Evolutionary conservation across 2,888 invertebrate genomes (phyloP).

Genomic region (Leistus spinibarbis): DNA sequence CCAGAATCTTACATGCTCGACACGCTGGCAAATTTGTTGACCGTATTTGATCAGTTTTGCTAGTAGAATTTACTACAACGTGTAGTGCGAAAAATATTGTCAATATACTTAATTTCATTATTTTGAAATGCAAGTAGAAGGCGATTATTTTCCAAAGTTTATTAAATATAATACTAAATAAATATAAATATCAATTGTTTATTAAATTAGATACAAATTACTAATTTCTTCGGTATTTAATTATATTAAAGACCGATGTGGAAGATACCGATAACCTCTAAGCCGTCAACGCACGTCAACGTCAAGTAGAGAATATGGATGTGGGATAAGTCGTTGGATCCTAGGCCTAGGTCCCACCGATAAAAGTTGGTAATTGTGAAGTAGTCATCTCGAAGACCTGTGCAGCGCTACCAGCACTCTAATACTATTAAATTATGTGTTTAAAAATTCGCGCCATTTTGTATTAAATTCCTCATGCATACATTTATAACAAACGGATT

Average conservation of each 20-base stretch:
- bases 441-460: too few species aligned
- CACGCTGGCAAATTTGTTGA: conserved; percentile 72
- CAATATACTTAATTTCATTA: neutral
- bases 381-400: too few species aligned
- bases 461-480: too few species aligned
- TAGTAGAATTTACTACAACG: conserved; percentile 18
- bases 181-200: neutral
- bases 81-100: neutral
- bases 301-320: too few species aligned
- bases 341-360: too few species aligned
- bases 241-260: neutral
- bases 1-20: conserved; percentile 75
- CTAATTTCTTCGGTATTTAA: neutral
- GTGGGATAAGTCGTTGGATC: too few species aligned
- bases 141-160: neutral
- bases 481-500: too few species aligned
- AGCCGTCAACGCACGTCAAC: too few species aligned
- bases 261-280: too few species aligned
- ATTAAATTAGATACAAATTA: neutral
- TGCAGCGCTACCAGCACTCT: too few species aligned
- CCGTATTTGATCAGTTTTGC: conserved; percentile 50
- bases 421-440: too few species aligned
- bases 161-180: neutral
- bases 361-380: too few species aligned
- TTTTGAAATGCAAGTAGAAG: neutral